Base-by-base conservation (phyloP, 2,888 invertebrate genomes). In the Oxyscelio sp. region DNA sequence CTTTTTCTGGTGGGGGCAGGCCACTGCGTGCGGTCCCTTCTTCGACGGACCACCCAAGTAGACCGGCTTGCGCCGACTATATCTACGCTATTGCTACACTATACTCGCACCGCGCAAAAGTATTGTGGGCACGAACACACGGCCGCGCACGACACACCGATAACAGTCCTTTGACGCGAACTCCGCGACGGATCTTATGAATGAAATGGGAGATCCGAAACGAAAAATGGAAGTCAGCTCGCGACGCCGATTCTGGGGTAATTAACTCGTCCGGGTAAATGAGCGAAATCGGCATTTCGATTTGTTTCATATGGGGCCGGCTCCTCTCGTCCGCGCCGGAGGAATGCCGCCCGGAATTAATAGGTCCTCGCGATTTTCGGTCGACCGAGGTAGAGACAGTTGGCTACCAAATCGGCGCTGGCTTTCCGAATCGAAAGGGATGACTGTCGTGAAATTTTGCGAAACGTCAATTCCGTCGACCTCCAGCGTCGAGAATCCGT, bases 11-110 rank as follows among this genome's bases (percentile, higher is more conserved):
- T 91, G 92, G 93, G 92, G 92, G 89, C 88, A 90, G 90, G 89
- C 90, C 93, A 91, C 93, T 93, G 94, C 94, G 94, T 94, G 93
- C 94, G 93, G 94, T 94, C 94, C 91, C 92, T 92, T 92, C 92
- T 91, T 91, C 91, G 90, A 92, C 89, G 90, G 94, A 93, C 94
- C 94, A 94, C 94, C 94, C 94, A 94, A 93, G 94, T 92, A 90
- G 94, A 90, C 90, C 90, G 91, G 92, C 92, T 92, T 92, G 91
- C 91, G 91, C 91, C 81, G 85, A 74, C 81, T 84, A 80, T 74
- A 85, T 68, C 83, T 75, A 79, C 83, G 63, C 82, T 63, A 79
- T 61, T 66, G 83, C 78, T 65, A 66, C 73, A 54, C 78, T 68
- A 68, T 59, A 74, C 78, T 54, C 78, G 65, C 78, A 61, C 77